These are phyloP conservation scores for Microctenopoma lineatum DNA, from an alignment of 2,797 vertebrate genomes.

Conservation along the genomic window DNA sequence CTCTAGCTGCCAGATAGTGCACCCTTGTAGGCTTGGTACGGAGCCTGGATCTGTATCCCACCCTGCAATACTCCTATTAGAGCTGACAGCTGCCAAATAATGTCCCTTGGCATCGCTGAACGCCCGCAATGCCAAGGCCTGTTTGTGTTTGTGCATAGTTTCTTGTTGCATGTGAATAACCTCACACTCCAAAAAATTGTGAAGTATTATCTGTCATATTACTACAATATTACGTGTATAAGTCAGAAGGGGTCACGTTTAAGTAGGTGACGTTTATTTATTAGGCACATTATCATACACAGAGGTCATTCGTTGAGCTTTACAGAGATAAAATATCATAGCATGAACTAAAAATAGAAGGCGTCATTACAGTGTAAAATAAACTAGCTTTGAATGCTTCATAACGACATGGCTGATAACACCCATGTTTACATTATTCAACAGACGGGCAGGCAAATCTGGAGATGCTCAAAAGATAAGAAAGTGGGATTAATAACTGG, in stretches of 20 bases:
- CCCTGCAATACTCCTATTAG: conserved; percentile 75
- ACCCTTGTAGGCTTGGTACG: conserved; percentile 71
- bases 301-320: too few relatives aligned
- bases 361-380: too few relatives aligned
- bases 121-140: conserved; percentile 58
- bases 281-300: too few relatives aligned
- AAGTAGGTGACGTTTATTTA: background rate
- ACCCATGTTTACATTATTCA: too few relatives aligned
- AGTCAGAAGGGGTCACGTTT: background rate
- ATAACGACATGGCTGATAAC: background rate
- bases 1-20: conserved; percentile 71
- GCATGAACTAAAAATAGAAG: too few relatives aligned
- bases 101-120: conserved; percentile 74
- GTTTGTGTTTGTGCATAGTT: conserved; percentile 60
- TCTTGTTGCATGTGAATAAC: conserved; percentile 33
- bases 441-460: too few relatives aligned
- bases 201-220: background rate
- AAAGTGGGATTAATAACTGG: background rate
- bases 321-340: too few relatives aligned
- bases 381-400: background rate
- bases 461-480: too few relatives aligned
- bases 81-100: conserved; percentile 82
- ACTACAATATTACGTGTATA: background rate
- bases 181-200: conserved; percentile 11
- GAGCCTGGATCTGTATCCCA: conserved; percentile 74